These are phyloP conservation scores for Pipistrellus nathusii DNA, from an alignment of 2,797 vertebrate genomes.

Conservation along the genomic window DNA sequence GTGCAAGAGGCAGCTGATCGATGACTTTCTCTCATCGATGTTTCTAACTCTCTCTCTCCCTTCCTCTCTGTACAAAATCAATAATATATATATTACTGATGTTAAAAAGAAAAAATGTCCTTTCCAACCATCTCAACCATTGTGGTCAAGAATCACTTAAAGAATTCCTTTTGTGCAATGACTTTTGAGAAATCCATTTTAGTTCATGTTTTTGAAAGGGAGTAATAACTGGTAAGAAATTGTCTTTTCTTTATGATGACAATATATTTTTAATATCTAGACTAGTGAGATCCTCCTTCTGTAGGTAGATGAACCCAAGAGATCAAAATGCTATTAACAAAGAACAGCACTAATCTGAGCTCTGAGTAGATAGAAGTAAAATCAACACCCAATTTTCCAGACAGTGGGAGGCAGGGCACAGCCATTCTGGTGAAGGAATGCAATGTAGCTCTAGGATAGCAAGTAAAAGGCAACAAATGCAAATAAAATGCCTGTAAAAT, in stretches of 20 bases:
- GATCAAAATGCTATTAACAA: constrained; percentile 43
- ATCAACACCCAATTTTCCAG: neutral
- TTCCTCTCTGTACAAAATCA: too few species aligned
- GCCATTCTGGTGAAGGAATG: neutral
- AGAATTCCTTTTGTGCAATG: neutral
- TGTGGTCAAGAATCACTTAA: constrained; percentile 43
- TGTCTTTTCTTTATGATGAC: neutral
- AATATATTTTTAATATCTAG: neutral
- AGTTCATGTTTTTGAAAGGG: constrained; percentile 31
- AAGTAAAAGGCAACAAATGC: neutral
- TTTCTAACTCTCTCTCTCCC: too few species aligned
- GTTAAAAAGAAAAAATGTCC: neutral
- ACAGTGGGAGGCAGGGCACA: neutral
- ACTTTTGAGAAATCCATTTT: constrained; percentile 26
- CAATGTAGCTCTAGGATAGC: neutral
- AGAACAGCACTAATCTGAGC: neutral
- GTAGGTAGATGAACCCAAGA: neutral
- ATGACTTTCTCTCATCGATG: too few species aligned
- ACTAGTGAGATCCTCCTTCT: neutral
- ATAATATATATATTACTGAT: neutral
- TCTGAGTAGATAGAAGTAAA: neutral
- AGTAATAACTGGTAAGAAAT: neutral
- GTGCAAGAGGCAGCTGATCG: too few species aligned
- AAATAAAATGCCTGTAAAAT: neutral
- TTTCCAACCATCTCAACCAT: neutral